A percentile compares a stretch with the other conserved stretches of the same genome.
Conservation (phyloP, 2,113 vertebrate species). For the Bothrops jararaca region DNA sequence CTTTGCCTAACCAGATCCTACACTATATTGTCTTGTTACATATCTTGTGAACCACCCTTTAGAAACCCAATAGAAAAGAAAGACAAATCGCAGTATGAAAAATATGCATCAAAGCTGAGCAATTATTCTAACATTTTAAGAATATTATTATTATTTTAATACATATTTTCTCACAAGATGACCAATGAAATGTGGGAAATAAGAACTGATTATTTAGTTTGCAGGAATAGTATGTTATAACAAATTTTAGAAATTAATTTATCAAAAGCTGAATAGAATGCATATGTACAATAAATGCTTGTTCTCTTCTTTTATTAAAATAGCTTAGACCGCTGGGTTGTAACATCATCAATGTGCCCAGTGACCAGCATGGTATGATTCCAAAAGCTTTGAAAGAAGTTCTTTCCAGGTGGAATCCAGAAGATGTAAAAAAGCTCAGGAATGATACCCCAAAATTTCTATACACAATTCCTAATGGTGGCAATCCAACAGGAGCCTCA, state of each 20-base stretch:
- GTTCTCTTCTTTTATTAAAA: constrained; percentile 19
- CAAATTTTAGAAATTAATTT: not conserved
- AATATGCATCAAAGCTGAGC: not conserved
- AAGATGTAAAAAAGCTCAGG: constrained; percentile 69
- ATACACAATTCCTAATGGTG: constrained; percentile 93
- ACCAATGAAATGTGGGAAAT: not conserved
- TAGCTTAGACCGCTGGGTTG: constrained; percentile 88
- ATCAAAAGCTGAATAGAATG: not conserved
- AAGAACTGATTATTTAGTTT: not conserved
- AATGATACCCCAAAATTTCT: constrained; percentile 79
- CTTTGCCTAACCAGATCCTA: not conserved
- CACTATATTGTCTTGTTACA: not conserved
- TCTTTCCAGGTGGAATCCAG: constrained; percentile 81
- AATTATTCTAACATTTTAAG: not conserved
- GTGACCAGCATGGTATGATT: constrained; percentile 87
- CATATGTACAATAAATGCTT: not conserved
- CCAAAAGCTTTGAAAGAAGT: constrained; percentile 78
- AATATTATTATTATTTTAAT: not conserved
- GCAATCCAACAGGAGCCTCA: constrained; percentile 90
- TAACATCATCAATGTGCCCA: constrained; percentile 84
- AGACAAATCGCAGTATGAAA: not conserved
- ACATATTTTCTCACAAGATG: not conserved
- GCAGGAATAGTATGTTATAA: not conserved
- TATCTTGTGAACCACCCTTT: not conserved
- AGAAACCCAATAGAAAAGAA: not conserved